phyloP scores from a whole-genome alignment of 1,140 invertebrate species.

The Drosophila parvula region DNA sequence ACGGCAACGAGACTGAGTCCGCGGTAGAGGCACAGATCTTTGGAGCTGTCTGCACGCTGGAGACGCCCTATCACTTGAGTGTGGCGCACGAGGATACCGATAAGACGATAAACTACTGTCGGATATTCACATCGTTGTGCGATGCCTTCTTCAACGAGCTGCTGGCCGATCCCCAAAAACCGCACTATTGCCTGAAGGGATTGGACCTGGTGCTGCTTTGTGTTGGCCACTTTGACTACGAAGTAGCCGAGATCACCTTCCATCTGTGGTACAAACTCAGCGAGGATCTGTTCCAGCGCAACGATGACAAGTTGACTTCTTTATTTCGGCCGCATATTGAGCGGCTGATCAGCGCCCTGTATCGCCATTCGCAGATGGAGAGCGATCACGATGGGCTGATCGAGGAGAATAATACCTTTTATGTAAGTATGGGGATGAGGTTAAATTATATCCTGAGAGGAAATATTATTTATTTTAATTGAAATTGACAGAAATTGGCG shows the following conservation, averaged over 20 bases:
- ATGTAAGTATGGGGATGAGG: conserved; percentile 75
- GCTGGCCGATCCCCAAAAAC: conserved; percentile 86
- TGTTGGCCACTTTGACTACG: conserved; percentile 98
- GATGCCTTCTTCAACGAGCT: conserved; percentile 96
- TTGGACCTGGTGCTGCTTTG: conserved; percentile 96
- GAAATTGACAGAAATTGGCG: not conserved
- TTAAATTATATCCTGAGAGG: not conserved
- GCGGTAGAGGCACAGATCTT: conserved; percentile 92
- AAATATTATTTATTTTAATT: not conserved
- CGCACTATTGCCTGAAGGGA: conserved; percentile 93
- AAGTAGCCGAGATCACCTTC: conserved; percentile 98
- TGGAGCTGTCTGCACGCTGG: conserved; percentile 91
- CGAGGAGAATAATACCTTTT: conserved; percentile 93
- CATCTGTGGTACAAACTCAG: conserved; percentile 98
- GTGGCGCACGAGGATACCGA: conserved; percentile 97
- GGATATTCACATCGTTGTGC: conserved; percentile 97
- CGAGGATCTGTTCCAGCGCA: conserved; percentile 95
- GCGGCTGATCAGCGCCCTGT: conserved; percentile 92
- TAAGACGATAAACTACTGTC: conserved; percentile 95
- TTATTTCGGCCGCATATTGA: conserved; percentile 96
- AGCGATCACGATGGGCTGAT: conserved; percentile 95
- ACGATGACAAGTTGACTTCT: conserved; percentile 90
- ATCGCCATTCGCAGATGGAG: conserved; percentile 95
- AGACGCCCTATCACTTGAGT: conserved; percentile 94
- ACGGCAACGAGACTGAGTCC: conserved; percentile 83